These are phyloP conservation scores for Neria commutata DNA, from an alignment of 2,888 invertebrate species.

Conservation along the genomic window DNA sequence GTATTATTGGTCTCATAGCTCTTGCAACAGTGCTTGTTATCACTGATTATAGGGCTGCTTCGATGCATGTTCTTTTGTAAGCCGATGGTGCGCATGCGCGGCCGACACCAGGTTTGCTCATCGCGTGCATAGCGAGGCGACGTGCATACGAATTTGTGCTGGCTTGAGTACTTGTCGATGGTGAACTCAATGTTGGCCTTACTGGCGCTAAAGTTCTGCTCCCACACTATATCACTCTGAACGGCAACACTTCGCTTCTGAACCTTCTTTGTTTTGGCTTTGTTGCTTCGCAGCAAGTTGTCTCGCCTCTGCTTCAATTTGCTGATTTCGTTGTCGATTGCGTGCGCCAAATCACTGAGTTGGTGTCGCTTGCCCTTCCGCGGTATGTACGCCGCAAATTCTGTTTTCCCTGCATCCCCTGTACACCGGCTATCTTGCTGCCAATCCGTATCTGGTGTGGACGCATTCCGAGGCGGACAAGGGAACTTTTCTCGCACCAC, in stretches of 20 bases:
- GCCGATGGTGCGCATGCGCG: conserved; percentile 30
- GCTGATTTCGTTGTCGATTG: conserved; percentile 30
- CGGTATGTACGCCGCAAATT: neutral
- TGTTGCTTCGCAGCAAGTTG: neutral
- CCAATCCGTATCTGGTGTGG: too few relatives aligned
- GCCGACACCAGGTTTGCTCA: conserved; percentile 25
- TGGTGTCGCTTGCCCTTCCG: neutral
- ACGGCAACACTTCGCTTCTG: conserved; percentile 2
- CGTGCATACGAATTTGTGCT: conserved; percentile 24
- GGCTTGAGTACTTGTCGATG: conserved; percentile 24
- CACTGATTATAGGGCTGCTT: conserved; percentile 18
- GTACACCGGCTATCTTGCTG: neutral
- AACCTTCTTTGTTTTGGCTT: neutral
- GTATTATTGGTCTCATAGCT: too few relatives aligned
- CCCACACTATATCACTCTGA: conserved; percentile 24
- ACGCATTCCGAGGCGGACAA: too few relatives aligned
- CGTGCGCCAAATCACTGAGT: neutral
- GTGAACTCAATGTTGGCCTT: conserved; percentile 20
- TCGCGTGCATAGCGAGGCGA: conserved; percentile 19
- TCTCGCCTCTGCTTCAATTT: conserved; percentile 21
- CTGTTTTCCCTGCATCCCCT: neutral
- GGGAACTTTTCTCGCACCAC: conserved; percentile 28
- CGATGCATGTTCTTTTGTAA: conserved; percentile 25
- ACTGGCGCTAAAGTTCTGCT: conserved; percentile 15
- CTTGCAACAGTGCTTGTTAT: too few relatives aligned